phyloP scores from a whole-genome alignment of 2,113 vertebrate species.

The Ariopsis seemanni region DNA sequence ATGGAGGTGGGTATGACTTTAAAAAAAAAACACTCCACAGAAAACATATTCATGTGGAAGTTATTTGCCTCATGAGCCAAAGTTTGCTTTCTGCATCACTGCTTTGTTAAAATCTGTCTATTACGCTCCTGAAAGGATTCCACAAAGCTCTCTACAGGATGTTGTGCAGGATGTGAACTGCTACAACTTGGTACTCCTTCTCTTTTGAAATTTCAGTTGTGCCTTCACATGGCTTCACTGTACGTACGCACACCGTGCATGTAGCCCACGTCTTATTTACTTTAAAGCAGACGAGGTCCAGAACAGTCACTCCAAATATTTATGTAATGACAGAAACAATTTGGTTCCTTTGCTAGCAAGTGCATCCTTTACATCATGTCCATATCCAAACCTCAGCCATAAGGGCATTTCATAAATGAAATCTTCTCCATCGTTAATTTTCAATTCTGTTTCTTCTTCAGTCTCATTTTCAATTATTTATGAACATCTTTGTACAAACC shows the following conservation, averaged over 20 bases:
- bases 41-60: background rate
- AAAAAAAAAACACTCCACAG: background rate
- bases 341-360: slow-evolving; percentile 10
- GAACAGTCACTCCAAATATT: slow-evolving; percentile 36
- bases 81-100: background rate
- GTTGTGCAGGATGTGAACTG: background rate
- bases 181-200: background rate
- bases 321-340: slow-evolving; percentile 17
- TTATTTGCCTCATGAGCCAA: background rate
- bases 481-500: background rate
- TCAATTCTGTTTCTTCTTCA: too few relatives aligned
- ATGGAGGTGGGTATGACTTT: background rate
- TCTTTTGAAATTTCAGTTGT: background rate
- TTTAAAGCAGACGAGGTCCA: slow-evolving; percentile 13
- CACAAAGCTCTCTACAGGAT: background rate
- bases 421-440: background rate
- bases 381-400: background rate
- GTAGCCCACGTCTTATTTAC: slow-evolving; percentile 15
- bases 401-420: background rate
- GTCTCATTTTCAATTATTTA: background rate
- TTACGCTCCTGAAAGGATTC: background rate
- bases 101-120: slow-evolving; percentile 4
- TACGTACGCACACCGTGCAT: background rate
- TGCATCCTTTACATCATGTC: background rate
- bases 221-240: background rate